Evolutionary conservation across 2,797 vertebrate genomes (phyloP).

Genomic region (Hipposideros larvatus): DNA sequence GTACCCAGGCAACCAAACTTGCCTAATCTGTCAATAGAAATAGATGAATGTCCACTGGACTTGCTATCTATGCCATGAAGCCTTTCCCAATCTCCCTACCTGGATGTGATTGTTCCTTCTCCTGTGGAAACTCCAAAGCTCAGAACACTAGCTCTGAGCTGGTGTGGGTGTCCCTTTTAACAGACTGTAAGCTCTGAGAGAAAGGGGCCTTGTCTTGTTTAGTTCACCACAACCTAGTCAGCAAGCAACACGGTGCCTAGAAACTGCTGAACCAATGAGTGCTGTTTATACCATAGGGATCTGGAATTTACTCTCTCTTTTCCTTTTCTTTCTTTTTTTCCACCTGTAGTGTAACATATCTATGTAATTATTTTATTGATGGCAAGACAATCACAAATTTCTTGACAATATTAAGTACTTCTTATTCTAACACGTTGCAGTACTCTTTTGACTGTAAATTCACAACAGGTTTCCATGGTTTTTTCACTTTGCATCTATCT

Average conservation of each 20-base stretch:
- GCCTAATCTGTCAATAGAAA: conserved; percentile 1
- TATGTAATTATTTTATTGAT: conserved; percentile 86
- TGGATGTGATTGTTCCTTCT: not conserved
- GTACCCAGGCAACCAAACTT: not conserved
- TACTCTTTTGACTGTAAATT: conserved; percentile 11
- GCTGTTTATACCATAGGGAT: conserved; percentile 19
- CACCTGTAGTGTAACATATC: conserved; percentile 79
- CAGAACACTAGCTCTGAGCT: not conserved
- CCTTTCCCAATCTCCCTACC: not conserved
- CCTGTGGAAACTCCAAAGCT: not conserved
- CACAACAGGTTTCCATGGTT: not conserved
- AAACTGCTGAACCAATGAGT: conserved; percentile 36
- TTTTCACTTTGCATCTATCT: not conserved
- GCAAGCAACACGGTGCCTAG: not conserved
- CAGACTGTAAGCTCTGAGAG: not conserved
- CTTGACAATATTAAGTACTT: conserved; percentile 79
- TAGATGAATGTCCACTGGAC: not conserved
- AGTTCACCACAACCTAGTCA: not conserved
- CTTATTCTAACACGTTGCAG: too few species aligned
- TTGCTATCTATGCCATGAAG: not conserved
- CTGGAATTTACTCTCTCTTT: not conserved
- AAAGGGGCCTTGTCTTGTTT: not conserved
- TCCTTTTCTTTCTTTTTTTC: not conserved
- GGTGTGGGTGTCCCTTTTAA: not conserved
- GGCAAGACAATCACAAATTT: conserved; percentile 86